These are phyloP conservation scores for Diachasmimorpha longicaudata DNA, from an alignment of 1,140 invertebrate species.

Conservation along the genomic window DNA sequence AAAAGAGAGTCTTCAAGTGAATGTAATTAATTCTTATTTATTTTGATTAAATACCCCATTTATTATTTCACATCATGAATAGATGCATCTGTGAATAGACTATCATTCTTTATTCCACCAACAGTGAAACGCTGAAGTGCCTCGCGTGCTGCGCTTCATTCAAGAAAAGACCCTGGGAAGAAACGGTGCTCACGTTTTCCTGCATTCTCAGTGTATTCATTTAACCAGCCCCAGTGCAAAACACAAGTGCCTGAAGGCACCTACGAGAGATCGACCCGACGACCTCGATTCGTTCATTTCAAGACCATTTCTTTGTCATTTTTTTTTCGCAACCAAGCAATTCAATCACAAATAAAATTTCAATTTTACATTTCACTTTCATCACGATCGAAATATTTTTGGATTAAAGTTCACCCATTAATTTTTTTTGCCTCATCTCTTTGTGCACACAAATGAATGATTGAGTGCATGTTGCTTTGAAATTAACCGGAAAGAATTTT, in stretches of 20 bases:
- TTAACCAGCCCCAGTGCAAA: conserved; percentile 4
- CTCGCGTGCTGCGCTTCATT: not conserved
- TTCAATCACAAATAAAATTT: not conserved
- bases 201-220: not conserved
- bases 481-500: not conserved
- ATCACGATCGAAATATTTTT: not conserved
- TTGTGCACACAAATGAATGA: not conserved
- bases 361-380: not conserved
- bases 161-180: conserved; percentile 1
- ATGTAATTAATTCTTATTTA: not conserved
- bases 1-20: not conserved
- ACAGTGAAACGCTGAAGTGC: not conserved
- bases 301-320: conserved; percentile 26
- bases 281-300: conserved; percentile 36
- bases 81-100: not conserved
- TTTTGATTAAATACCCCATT: not conserved
- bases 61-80: not conserved
- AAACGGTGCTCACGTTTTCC: not conserved
- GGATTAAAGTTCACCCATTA: not conserved
- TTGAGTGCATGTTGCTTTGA: not conserved
- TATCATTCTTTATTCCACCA: not conserved
- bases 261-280: conserved; percentile 28
- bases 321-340: not conserved
- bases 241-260: conserved; percentile 7
- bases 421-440: not conserved